Conservation (phyloP, 2,797 vertebrate genomes). For the Falco columbarius region DNA sequence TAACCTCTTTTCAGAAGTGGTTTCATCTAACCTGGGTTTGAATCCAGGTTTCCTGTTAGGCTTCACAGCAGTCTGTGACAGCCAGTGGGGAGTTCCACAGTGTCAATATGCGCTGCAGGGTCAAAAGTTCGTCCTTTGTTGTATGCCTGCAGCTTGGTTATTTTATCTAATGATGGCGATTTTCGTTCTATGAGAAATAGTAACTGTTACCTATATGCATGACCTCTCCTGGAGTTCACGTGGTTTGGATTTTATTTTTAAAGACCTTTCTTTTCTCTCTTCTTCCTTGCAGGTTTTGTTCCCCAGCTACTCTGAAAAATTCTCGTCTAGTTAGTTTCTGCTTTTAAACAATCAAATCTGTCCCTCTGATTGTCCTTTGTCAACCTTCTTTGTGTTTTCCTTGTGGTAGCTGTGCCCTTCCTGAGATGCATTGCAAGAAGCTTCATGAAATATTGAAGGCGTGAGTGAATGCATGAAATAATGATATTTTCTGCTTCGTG, state of each 20-base stretch:
- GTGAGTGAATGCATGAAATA: neutral
- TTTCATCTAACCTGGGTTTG: neutral
- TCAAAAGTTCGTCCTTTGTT: neutral
- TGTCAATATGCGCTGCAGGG: neutral
- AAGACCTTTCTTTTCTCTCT: neutral
- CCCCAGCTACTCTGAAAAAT: neutral
- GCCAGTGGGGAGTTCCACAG: accelerated
- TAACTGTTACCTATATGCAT: neutral
- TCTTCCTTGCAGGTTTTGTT: neutral
- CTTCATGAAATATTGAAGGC: neutral
- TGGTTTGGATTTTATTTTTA: neutral
- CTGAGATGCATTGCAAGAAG: neutral
- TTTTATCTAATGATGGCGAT: neutral
- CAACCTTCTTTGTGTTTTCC: neutral
- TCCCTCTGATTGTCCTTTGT: neutral
- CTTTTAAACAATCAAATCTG: neutral
- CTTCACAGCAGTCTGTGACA: neutral
- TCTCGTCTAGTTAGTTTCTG: neutral
- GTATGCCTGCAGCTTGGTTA: neutral
- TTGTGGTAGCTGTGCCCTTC: neutral
- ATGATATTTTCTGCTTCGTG: neutral
- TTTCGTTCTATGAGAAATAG: neutral
- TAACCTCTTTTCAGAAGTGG: neutral
- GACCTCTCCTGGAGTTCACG: neutral
- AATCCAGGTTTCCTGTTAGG: neutral